Conservation (phyloP, 2,113 vertebrate genomes). For the Pterocles burchelli region DNA sequence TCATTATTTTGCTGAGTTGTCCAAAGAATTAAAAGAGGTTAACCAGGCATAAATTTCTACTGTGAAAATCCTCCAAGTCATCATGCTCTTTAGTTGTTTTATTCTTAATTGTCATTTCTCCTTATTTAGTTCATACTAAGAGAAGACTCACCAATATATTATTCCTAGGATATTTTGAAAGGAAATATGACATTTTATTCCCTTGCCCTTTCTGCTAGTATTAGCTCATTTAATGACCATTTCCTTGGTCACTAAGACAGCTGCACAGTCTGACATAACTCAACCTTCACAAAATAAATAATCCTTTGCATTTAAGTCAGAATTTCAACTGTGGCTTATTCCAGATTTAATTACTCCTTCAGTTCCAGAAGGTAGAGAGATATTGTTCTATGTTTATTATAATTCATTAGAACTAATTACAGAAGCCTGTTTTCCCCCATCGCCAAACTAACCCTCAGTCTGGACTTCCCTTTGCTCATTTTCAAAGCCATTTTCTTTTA, state of each 20-base stretch:
- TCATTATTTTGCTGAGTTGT: background rate
- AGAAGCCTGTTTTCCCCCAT: conserved; percentile 15
- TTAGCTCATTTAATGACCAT: conserved; percentile 47
- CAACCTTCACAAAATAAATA: conserved; percentile 33
- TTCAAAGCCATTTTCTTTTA: background rate
- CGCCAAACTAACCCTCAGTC: background rate
- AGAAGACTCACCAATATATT: background rate
- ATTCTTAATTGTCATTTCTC: background rate
- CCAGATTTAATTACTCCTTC: conserved; percentile 31
- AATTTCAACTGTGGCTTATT: background rate
- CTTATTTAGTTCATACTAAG: background rate
- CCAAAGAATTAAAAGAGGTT: background rate
- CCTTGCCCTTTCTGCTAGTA: background rate
- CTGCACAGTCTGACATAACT: conserved; percentile 5
- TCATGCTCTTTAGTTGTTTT: background rate
- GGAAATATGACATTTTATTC: background rate
- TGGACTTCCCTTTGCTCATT: background rate
- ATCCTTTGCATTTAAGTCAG: conserved; percentile 20
- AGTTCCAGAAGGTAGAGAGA: background rate
- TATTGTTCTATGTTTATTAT: conserved; percentile 24
- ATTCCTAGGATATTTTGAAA: background rate
- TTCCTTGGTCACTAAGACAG: conserved; percentile 36
- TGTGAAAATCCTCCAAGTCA: background rate
- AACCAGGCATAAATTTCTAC: background rate
- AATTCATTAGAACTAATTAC: conserved; percentile 38